A percentile compares a stretch with the other conserved stretches of the same genome.
Evolutionary conservation across 2,888 invertebrate species (phyloP).

Genomic region (Vanessa cardui): DNA sequence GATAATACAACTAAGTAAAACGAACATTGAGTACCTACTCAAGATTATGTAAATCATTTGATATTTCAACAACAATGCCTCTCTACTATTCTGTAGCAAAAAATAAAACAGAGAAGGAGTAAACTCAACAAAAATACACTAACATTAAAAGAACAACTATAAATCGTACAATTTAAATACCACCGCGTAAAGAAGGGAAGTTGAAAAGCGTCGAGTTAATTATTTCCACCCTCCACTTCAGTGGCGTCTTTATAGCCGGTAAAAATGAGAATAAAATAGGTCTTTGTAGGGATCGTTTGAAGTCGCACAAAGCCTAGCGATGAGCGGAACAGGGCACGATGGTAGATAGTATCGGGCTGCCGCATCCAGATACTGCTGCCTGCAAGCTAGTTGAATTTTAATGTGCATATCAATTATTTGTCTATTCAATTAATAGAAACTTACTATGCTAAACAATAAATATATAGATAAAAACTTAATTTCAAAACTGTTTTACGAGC

Average conservation of each 20-base stretch:
- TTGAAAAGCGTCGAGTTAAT: slow-evolving; percentile 24
- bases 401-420: slow-evolving; percentile 45
- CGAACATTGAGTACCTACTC: not conserved
- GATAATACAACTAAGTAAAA: not conserved
- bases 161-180: slow-evolving; percentile 13
- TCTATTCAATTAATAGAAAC: slow-evolving; percentile 17
- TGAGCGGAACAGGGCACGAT: slow-evolving; percentile 46
- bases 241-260: slow-evolving; percentile 41
- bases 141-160: slow-evolving; percentile 12
- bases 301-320: slow-evolving; percentile 61
- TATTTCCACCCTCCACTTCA: slow-evolving; percentile 27
- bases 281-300: slow-evolving; percentile 68
- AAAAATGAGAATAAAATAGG: slow-evolving; percentile 60
- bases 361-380: slow-evolving; percentile 70
- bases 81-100: too few relatives aligned
- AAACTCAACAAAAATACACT: not conserved
- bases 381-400: slow-evolving; percentile 73
- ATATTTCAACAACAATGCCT: too few relatives aligned
- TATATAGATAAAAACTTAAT: too few relatives aligned
- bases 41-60: too few relatives aligned
- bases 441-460: not conserved
- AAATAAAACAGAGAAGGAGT: not conserved
- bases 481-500: too few relatives aligned
- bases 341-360: slow-evolving; percentile 73
- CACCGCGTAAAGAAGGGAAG: slow-evolving; percentile 15